Conservation (phyloP, 92 coral and sea anemone genomes). For the Montipora capitata region DNA sequence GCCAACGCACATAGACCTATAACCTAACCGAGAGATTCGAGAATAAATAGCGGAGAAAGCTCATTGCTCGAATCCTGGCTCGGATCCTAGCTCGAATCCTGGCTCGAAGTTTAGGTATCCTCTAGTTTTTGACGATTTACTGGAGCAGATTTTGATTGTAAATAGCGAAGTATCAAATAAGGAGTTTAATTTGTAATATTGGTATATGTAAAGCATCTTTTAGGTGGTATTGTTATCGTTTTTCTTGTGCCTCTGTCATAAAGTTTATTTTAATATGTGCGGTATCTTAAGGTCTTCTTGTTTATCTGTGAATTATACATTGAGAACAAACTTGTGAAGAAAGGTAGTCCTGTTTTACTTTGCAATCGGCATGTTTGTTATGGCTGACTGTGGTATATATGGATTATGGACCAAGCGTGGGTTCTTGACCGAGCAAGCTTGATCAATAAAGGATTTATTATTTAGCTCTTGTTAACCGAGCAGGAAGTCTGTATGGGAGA, state of each 20-base stretch:
- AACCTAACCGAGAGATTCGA: no score
- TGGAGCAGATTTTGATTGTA: constrained; percentile 33
- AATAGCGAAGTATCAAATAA: constrained; percentile 6
- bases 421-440: no score
- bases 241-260: constrained; percentile 22
- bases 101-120: no score
- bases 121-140: constrained; percentile 25
- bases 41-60: no score
- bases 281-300: neutral
- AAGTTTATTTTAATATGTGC: constrained; percentile 13
- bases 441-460: no score
- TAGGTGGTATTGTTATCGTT: neutral
- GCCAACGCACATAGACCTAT: no score
- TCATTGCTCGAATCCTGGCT: no score
- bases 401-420: no score
- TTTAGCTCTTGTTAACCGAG: no score
- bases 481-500: no score
- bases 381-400: no score
- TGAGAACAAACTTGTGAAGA: constrained; percentile 9
- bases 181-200: neutral
- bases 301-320: constrained; percentile 10
- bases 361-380: neutral
- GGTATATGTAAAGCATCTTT: neutral
- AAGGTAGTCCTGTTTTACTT: constrained; percentile 38
- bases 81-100: no score